These are phyloP conservation scores for Centropristis striata DNA, from an alignment of 2,113 vertebrate genomes.

Conservation along the genomic window DNA sequence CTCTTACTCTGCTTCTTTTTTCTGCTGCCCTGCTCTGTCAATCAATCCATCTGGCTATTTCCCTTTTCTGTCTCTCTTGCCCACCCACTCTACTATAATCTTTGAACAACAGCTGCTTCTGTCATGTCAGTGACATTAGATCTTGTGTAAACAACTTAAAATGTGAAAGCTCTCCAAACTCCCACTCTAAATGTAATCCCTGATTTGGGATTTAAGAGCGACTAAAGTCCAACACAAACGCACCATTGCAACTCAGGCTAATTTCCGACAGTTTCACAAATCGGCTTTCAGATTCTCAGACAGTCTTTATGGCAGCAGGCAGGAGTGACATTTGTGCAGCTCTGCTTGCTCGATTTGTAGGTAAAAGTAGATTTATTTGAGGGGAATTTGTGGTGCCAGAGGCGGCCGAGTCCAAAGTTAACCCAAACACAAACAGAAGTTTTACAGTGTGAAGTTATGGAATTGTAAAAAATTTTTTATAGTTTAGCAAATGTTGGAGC, in stretches of 20 bases:
- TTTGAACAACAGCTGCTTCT: conserved; percentile 54
- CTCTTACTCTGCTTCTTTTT: not conserved
- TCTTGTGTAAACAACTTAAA: conserved; percentile 77
- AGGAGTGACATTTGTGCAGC: conserved; percentile 18
- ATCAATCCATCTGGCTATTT: conserved; percentile 35
- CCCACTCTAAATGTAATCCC: conserved; percentile 66
- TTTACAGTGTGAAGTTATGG: conserved; percentile 54
- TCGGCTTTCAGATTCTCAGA: conserved; percentile 70
- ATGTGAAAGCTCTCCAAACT: conserved; percentile 63
- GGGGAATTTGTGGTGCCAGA: not conserved
- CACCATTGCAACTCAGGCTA: conserved; percentile 50
- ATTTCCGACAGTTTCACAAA: conserved; percentile 70
- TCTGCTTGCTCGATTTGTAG: conserved; percentile 30
- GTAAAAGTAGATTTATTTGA: conserved; percentile 24
- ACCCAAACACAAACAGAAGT: conserved; percentile 38
- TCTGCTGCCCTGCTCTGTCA: not conserved
- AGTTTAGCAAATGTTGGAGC: conserved; percentile 50
- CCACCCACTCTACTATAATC: conserved; percentile 38
- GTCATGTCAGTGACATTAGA: conserved; percentile 67
- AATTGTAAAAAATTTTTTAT: conserved; percentile 56
- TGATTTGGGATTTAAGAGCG: conserved; percentile 66
- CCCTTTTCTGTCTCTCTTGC: not conserved
- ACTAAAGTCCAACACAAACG: conserved; percentile 75
- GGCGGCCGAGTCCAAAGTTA: not conserved
- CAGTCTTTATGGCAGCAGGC: conserved; percentile 8